phyloP scores from a whole-genome alignment of 2,888 invertebrate species.

The Pterobdella sp. region DNA sequence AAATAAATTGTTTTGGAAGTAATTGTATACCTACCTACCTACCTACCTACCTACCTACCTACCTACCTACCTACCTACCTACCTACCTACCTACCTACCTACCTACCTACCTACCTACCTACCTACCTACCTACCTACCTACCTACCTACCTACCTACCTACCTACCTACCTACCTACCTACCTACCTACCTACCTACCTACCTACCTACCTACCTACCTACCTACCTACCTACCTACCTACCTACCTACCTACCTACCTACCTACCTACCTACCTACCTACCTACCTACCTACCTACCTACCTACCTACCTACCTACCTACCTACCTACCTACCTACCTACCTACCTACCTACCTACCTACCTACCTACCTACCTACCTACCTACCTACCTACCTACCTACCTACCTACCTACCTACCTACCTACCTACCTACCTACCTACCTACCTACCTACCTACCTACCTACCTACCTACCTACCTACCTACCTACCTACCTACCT shows the following conservation, averaged over 20 bases:
- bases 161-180: neutral
- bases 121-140: neutral
- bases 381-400: neutral
- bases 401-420: conserved; percentile 3
- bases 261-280: conserved; percentile 1
- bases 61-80: neutral
- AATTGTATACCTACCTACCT: neutral
- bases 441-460: conserved; percentile 11
- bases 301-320: conserved; percentile 10
- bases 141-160: neutral
- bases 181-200: neutral
- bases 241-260: neutral
- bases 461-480: conserved; percentile 15
- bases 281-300: conserved; percentile 5
- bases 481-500: conserved; percentile 17
- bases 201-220: neutral
- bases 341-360: neutral
- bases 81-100: neutral
- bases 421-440: conserved; percentile 18
- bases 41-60: neutral
- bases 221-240: neutral
- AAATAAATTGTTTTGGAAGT: too few species aligned
- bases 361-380: neutral
- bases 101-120: neutral
- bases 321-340: conserved; percentile 5